These are phyloP conservation scores for Ditula angustiorana DNA, from an alignment of 2,888 invertebrate genomes.

Conservation along the genomic window DNA sequence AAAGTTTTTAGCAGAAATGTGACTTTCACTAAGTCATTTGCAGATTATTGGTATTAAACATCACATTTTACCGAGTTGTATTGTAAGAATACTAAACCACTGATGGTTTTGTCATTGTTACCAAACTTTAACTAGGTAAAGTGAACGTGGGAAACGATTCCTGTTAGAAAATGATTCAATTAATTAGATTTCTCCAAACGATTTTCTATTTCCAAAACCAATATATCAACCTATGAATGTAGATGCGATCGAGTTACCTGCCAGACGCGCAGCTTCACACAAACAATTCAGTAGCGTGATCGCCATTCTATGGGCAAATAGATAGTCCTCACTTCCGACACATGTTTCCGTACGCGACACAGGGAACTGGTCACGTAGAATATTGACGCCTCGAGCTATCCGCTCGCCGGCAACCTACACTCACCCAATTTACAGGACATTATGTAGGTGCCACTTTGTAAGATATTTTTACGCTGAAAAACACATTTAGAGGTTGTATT, in stretches of 20 bases:
- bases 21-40: no score
- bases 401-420: constrained; percentile 67
- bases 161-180: not conserved
- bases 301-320: constrained; percentile 80
- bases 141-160: not conserved
- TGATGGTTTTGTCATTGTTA: no score
- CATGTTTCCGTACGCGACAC: constrained; percentile 80
- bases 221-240: constrained; percentile 41
- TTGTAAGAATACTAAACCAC: no score
- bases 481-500: constrained; percentile 11
- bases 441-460: constrained; percentile 37
- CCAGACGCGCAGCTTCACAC: constrained; percentile 54
- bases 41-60: no score
- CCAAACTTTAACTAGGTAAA: not conserved
- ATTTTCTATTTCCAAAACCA: constrained; percentile 31
- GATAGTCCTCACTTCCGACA: constrained; percentile 84
- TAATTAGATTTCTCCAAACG: not conserved
- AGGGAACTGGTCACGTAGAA: constrained; percentile 83
- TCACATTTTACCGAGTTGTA: no score
- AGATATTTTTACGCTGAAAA: constrained; percentile 32
- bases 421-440: constrained; percentile 44
- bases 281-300: constrained; percentile 75
- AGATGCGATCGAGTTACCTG: constrained; percentile 39
- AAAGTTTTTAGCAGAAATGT: no score
- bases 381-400: constrained; percentile 82